phyloP scores from a whole-genome alignment of 2,888 invertebrate species.

The Gisinianus flammeolus region DNA sequence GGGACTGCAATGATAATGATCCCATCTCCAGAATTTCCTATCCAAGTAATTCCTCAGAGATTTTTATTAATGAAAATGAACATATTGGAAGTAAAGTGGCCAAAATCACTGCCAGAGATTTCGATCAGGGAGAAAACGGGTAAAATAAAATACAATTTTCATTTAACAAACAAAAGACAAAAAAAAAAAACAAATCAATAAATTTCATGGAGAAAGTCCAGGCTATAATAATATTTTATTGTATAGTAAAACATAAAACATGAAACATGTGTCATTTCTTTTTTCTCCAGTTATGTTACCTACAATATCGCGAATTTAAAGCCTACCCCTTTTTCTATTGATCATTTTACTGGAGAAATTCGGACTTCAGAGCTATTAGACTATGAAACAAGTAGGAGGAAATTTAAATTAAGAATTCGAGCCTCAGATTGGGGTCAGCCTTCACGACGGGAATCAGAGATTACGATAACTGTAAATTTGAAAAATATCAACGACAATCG shows the following conservation, averaged over 20 bases:
- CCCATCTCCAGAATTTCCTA: conserved; percentile 43
- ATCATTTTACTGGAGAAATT: conserved; percentile 91
- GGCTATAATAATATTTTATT: conserved; percentile 3
- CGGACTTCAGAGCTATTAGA: conserved; percentile 82
- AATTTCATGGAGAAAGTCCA: background rate
- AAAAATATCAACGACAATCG: conserved; percentile 77
- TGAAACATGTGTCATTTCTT: no score
- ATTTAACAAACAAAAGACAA: no score
- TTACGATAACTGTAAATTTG: conserved; percentile 79
- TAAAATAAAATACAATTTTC: conserved; percentile 32
- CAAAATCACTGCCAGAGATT: conserved; percentile 83
- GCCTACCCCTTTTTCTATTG: conserved; percentile 92
- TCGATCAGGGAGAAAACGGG: conserved; percentile 82
- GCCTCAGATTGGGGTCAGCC: conserved; percentile 97
- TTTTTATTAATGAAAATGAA: conserved; percentile 84
- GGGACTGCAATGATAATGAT: conserved; percentile 66
- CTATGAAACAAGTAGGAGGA: conserved; percentile 86
- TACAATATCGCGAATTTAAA: conserved; percentile 90
- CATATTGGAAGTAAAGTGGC: conserved; percentile 83
- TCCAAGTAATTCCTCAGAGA: conserved; percentile 60
- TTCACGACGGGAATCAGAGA: conserved; percentile 88
- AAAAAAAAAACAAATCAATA: no score
- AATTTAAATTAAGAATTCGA: conserved; percentile 76
- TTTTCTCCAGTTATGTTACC: conserved; percentile 80
- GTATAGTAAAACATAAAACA: no score